Base-by-base conservation (phyloP, 2,797 vertebrate species). In the Hafferia zeledoni region DNA sequence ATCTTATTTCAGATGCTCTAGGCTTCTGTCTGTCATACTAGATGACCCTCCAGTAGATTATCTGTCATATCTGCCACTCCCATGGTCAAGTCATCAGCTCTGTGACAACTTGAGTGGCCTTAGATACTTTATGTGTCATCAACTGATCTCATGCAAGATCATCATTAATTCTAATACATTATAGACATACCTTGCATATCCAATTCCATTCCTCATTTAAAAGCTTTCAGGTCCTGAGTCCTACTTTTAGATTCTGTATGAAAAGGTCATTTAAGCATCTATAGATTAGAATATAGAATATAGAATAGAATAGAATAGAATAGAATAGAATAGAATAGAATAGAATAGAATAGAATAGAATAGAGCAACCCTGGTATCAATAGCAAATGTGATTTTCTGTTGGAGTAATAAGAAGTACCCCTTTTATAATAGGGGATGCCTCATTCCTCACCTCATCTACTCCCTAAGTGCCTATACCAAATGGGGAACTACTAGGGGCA, bases 1-100 rank as follows among this genome's bases (percentile, higher is more conserved):
- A 27, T 47, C 35, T 3, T 76, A 35, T 65, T 86, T 79, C 24
- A 49, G 24, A 44, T 49, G 10, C 13, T 49, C 13, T 60, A 41
- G 41, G 35, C 4, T 70, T 71, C 49, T 61, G 19, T 46, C 41
- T 76, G 24, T 57, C 39, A 50, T 22, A 67, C 23, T 12, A 77
- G 28, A 63, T 33, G 10, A 9, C 4, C 8, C 7, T 76, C 5
- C 33, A 46, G 23, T 22, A 60, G 28, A 50, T 68, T 27, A 70
- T 68, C 27, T 83, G 10, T 52, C 19, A 16, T 56, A 77, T 28
- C 33, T 84, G 43, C 33, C 20, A 31, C 39, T 46, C 19, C 17
- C 0, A 0, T 37, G 55, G 14, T 4, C 27, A 68, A n/a, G n/a
- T 35, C 1, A 0, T 17, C 22, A 49, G 7, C 4, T 47, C 9